Evolutionary conservation across 2,113 vertebrate species (phyloP).

Genomic region (Choloepus hoffmanni): DNA sequence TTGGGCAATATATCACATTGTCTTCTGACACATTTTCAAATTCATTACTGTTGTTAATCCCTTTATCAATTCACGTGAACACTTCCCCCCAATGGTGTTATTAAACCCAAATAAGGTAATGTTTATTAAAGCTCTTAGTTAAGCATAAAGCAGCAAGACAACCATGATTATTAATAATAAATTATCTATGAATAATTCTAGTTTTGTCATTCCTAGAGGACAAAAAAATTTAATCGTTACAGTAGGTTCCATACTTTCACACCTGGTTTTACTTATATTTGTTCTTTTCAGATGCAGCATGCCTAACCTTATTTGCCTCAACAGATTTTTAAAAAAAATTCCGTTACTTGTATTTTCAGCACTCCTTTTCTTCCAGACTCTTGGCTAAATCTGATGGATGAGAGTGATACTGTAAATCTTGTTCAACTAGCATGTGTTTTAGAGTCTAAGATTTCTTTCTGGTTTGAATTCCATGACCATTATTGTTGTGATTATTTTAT

Average conservation of each 20-base stretch:
- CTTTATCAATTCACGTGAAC: not conserved
- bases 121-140: slow-evolving; percentile 26
- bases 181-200: not conserved
- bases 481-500: slow-evolving; percentile 13
- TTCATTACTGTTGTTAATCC: not conserved
- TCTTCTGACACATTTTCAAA: not conserved
- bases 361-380: not conserved
- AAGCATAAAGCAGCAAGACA: not conserved
- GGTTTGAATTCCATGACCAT: not conserved
- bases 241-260: not conserved
- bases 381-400: not conserved
- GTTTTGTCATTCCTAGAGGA: not conserved
- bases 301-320: not conserved
- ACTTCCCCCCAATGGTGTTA: not conserved
- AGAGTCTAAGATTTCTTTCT: not conserved
- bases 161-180: not conserved
- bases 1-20: not conserved
- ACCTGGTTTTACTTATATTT: not conserved
- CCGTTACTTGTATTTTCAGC: not conserved
- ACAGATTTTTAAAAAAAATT: not conserved
- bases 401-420: not conserved
- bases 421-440: not conserved
- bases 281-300: not conserved
- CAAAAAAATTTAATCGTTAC: not conserved
- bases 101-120: not conserved